These are phyloP conservation scores for Ctenochaetus hawaiiensis DNA, from an alignment of 2,797 vertebrate genomes.

Conservation along the genomic window DNA sequence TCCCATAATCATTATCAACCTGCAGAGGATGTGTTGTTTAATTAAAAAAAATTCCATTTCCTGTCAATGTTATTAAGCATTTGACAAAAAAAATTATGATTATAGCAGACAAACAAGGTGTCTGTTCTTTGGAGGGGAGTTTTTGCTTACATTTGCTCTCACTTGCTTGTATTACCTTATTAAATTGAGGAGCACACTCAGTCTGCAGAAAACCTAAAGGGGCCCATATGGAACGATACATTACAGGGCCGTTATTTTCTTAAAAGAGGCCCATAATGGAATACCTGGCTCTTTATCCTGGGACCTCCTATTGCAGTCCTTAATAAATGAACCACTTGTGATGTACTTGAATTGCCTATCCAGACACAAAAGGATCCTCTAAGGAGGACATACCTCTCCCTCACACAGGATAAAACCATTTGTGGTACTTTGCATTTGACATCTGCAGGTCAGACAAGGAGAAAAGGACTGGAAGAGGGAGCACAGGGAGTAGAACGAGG, in stretches of 20 bases:
- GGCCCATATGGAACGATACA: slow-evolving; percentile 45
- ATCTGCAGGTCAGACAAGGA: slow-evolving; percentile 51
- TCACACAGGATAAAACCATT: slow-evolving; percentile 36
- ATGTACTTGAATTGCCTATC: slow-evolving; percentile 53
- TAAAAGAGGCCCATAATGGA: slow-evolving; percentile 53
- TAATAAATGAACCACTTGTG: slow-evolving; percentile 60
- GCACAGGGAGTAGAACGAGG: background rate
- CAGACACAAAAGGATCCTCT: slow-evolving; percentile 52
- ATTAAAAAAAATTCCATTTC: background rate
- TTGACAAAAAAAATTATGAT: background rate
- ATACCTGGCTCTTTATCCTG: slow-evolving; percentile 52
- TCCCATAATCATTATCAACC: slow-evolving; percentile 16
- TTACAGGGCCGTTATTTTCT: slow-evolving; percentile 43
- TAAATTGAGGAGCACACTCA: slow-evolving; percentile 16
- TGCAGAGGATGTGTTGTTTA: background rate
- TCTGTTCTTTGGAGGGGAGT: background rate
- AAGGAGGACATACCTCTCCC: slow-evolving; percentile 34
- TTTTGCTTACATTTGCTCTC: slow-evolving; percentile 1
- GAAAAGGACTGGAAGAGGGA: slow-evolving; percentile 19
- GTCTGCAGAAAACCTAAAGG: slow-evolving; percentile 34
- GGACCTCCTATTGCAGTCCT: slow-evolving; percentile 27
- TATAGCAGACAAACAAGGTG: background rate
- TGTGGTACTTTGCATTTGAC: slow-evolving; percentile 47
- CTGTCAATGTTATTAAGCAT: background rate
- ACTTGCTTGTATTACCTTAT: background rate